Conservation (phyloP, 2,113 vertebrate genomes). For the Ondatra zibethicus region DNA sequence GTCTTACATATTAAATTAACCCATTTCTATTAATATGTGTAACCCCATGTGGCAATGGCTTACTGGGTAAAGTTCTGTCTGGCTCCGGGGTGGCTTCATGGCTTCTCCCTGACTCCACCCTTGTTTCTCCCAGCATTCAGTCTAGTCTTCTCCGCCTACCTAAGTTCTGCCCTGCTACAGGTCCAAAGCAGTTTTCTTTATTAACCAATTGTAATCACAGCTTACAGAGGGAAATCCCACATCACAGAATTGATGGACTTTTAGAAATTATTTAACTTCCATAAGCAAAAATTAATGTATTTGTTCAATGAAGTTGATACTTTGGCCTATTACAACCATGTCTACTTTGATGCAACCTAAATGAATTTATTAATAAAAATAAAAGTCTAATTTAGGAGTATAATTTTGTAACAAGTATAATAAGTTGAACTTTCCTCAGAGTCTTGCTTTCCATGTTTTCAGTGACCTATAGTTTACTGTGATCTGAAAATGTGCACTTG, state of each 20-base stretch:
- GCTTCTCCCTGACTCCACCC: no score
- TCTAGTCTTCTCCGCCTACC: no score
- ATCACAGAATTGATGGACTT: background rate
- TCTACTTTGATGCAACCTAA: background rate
- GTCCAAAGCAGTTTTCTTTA: no score
- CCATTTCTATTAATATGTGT: no score
- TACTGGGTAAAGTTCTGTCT: no score
- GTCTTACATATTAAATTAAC: no score
- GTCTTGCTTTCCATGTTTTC: background rate
- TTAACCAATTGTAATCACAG: no score
- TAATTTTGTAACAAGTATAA: background rate
- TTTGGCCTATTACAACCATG: background rate
- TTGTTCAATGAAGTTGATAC: background rate
- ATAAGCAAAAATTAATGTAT: background rate
- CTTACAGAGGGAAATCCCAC: no score
- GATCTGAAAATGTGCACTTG: background rate
- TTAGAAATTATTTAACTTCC: background rate
- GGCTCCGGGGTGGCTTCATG: rapidly evolving
- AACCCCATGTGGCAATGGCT: no score
- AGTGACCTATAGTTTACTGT: background rate
- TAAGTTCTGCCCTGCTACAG: no score
- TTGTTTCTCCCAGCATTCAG: no score
- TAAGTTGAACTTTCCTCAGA: background rate
- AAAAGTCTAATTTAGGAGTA: background rate
- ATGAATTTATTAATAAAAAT: background rate